Percentiles rank a stretch among this genome's conserved stretches.
Evolutionary conservation across 2,797 vertebrate species (phyloP).

Genomic region (Amazonetta brasiliensis): DNA sequence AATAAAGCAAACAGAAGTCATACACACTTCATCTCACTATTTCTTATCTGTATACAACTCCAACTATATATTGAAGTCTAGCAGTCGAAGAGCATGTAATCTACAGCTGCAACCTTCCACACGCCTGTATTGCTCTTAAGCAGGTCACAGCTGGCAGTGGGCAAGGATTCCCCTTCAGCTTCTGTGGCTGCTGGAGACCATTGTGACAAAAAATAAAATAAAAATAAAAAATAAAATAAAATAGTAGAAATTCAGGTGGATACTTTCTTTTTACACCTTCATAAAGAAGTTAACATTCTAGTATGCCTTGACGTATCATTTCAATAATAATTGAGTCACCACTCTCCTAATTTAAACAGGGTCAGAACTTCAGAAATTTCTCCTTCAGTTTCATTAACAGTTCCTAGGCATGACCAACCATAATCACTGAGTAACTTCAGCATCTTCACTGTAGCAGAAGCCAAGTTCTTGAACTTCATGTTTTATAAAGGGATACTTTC

Average conservation of each 20-base stretch:
- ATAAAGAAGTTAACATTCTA: fast-evolving
- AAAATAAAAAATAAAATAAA: no score
- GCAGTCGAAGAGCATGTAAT: fast-evolving
- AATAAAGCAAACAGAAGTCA: background rate
- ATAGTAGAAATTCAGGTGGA: background rate
- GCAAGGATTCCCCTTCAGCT: background rate
- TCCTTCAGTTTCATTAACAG: background rate
- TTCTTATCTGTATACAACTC: background rate
- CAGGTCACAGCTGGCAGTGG: background rate
- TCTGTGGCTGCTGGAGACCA: background rate
- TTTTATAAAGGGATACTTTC: fast-evolving
- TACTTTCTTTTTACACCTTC: background rate
- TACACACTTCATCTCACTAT: background rate
- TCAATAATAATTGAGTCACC: background rate
- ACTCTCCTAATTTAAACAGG: background rate
- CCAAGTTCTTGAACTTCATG: background rate
- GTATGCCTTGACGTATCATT: background rate
- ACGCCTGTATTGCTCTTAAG: fast-evolving
- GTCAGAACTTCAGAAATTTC: background rate
- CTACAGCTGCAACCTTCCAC: background rate
- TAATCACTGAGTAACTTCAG: background rate
- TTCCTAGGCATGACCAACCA: background rate
- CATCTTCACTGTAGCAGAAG: background rate
- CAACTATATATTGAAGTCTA: fast-evolving
- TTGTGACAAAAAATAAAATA: no score